A percentile compares a stretch with the other conserved stretches of the same genome.
These are phyloP conservation scores for Schlechtendalia chinensis DNA, from an alignment of 1,140 invertebrate species.

Conservation along the genomic window DNA sequence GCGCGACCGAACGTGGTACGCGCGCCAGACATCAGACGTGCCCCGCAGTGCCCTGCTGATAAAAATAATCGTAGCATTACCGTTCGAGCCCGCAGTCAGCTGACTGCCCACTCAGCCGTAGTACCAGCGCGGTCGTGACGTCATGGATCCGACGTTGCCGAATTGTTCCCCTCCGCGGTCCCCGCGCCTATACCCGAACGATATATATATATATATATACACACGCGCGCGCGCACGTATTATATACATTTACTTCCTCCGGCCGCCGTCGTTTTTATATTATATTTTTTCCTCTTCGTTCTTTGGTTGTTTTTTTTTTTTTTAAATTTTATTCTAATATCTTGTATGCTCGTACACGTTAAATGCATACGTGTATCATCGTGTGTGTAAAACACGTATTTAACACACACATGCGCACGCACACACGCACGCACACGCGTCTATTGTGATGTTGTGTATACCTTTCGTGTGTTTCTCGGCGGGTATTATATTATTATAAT, in stretches of 20 bases:
- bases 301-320: not conserved
- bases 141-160: conserved; percentile 44
- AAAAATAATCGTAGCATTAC: conserved; percentile 50
- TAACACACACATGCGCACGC: not conserved
- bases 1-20: conserved; percentile 16
- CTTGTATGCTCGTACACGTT: no score
- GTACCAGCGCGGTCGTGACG: conserved; percentile 46
- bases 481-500: conserved; percentile 10
- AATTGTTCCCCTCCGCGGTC: not conserved
- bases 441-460: conserved; percentile 9
- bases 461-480: conserved; percentile 30
- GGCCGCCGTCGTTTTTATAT: not conserved
- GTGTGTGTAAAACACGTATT: no score
- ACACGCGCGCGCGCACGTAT: not conserved
- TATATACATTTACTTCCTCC: conserved; percentile 23
- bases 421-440: not conserved
- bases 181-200: no score
- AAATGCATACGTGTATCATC: no score
- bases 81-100: conserved; percentile 43
- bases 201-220: no score
- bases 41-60: conserved; percentile 48
- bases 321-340: not conserved
- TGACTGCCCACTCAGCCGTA: conserved; percentile 49
- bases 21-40: conserved; percentile 49
- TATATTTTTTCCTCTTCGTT: conserved; percentile 10